Conservation (phyloP, 2,113 vertebrate species). For the Oostethus manadensis region DNA sequence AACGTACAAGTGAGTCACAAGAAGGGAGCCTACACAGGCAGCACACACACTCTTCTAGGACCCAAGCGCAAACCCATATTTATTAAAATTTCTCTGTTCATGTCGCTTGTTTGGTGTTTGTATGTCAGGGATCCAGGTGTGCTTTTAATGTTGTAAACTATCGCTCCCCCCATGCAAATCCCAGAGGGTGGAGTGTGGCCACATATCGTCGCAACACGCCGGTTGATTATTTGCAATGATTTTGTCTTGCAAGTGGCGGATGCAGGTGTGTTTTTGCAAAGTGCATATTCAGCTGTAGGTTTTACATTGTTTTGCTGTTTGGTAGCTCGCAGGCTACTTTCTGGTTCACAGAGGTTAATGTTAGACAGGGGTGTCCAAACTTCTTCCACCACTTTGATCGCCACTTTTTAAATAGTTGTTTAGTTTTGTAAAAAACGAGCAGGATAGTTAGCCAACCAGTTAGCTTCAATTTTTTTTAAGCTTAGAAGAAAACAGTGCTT, state of each 20-base stretch:
- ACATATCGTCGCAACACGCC: too few species aligned
- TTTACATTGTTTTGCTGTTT: background rate
- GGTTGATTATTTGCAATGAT: background rate
- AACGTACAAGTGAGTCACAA: slow-evolving; percentile 88
- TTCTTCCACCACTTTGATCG: too few species aligned
- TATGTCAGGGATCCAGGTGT: slow-evolving; percentile 34
- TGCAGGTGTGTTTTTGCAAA: background rate
- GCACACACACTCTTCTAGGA: too few species aligned
- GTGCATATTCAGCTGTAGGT: background rate
- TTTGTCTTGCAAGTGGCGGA: slow-evolving; percentile 1
- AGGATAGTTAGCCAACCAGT: too few species aligned
- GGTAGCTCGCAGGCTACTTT: too few species aligned
- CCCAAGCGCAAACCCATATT: background rate
- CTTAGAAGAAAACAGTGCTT: too few species aligned
- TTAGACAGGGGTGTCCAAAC: too few species aligned
- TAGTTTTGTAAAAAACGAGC: too few species aligned
- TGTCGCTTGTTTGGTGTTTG: slow-evolving; percentile 11
- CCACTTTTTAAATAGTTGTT: too few species aligned
- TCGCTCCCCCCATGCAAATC: background rate
- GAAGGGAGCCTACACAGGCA: background rate
- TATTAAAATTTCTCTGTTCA: background rate
- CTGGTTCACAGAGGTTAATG: too few species aligned
- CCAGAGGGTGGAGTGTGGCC: too few species aligned
- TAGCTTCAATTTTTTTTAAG: too few species aligned
- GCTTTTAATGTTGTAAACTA: slow-evolving; percentile 1